Evolutionary conservation across 2,888 invertebrate species (phyloP).

Genomic region (Euspilapteryx auroguttella): DNA sequence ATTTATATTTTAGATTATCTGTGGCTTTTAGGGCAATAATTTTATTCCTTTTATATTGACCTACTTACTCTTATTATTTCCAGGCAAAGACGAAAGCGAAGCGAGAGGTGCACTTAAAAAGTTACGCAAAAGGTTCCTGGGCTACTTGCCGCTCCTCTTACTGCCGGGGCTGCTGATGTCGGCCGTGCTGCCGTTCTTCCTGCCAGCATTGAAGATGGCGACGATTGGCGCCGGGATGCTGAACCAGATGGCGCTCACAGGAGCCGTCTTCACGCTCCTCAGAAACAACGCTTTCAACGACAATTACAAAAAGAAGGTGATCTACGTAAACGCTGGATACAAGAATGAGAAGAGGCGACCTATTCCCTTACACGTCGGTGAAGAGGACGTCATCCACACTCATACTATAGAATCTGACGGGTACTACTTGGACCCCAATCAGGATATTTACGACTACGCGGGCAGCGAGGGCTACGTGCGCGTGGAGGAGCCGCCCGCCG

Average conservation of each 20-base stretch:
- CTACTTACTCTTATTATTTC: slow-evolving; percentile 9
- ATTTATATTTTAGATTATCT: no score
- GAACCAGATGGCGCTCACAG: slow-evolving; percentile 68
- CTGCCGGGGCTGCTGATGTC: slow-evolving; percentile 68
- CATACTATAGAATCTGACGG: slow-evolving; percentile 1
- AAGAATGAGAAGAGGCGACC: slow-evolving; percentile 31
- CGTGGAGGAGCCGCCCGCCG: neutral
- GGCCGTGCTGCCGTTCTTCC: slow-evolving; percentile 66
- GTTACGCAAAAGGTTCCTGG: slow-evolving; percentile 26
- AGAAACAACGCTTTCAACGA: slow-evolving; percentile 63
- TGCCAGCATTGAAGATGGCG: slow-evolving; percentile 70
- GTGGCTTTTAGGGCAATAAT: no score
- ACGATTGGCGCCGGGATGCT: slow-evolving; percentile 63
- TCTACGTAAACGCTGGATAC: slow-evolving; percentile 63
- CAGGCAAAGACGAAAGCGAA: slow-evolving; percentile 17
- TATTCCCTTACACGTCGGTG: slow-evolving; percentile 11
- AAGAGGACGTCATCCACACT: slow-evolving; percentile 8
- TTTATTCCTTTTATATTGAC: no score
- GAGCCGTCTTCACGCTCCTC: slow-evolving; percentile 60
- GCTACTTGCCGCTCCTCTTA: slow-evolving; percentile 55
- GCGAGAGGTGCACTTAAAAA: slow-evolving; percentile 34
- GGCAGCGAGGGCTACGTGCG: neutral
- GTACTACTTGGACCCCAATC: neutral
- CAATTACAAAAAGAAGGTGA: slow-evolving; percentile 49
- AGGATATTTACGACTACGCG: neutral